Base-by-base conservation (phyloP, 53 echinoderm and acorn worm species). In the Zoroaster sp. region DNA sequence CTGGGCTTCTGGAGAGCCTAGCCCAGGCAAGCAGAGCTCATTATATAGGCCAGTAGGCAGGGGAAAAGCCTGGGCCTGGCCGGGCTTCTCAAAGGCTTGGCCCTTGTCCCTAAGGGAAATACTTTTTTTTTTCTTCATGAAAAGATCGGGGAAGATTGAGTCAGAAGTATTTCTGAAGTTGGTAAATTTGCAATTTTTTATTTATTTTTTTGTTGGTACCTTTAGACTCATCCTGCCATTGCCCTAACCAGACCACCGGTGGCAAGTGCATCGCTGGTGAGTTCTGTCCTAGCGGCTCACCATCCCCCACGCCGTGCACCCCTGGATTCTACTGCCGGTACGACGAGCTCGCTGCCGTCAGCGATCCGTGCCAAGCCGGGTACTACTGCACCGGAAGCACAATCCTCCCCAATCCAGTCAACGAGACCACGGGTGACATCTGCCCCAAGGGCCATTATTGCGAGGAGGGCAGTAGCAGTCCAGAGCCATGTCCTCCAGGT, bases 381-480 rank as follows among this genome's bases (percentile, higher is more conserved):
- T 94, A 93, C 72, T 98, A 96, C 90, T 98, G 99, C 91, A 96
- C 89, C 15, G 99, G 99, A 0, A 93, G 99, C 37, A 94, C 99
- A 38, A 98, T 96, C 69, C 70, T 92, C 20, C 89, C 99, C 40
- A 96, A 96, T 43, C 99, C 99, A 9, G 93, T 74, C 63, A 98
- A 98, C 13, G 83, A 96, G 34, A 96, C 94, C 1, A 94, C 92
- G 10, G 99, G 99, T 0, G 96, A 98, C 55, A 91, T 98, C 83
- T 98, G 99, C 75, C 99, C 99, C 5, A 87, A 88, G 41, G 99
- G 99, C 28, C 91, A 96, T 35, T 98, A 96, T 88, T 98, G 99
- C 45, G 91, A 93, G 0, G 83, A 93, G 36, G 94, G 94, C 40
- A 98, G 99, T 75, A 88, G 75, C 12, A 73, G 73, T 7, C 86